These are phyloP conservation scores for Acanthopleura granulata DNA, from an alignment of 2,888 invertebrate species.

Conservation along the genomic window DNA sequence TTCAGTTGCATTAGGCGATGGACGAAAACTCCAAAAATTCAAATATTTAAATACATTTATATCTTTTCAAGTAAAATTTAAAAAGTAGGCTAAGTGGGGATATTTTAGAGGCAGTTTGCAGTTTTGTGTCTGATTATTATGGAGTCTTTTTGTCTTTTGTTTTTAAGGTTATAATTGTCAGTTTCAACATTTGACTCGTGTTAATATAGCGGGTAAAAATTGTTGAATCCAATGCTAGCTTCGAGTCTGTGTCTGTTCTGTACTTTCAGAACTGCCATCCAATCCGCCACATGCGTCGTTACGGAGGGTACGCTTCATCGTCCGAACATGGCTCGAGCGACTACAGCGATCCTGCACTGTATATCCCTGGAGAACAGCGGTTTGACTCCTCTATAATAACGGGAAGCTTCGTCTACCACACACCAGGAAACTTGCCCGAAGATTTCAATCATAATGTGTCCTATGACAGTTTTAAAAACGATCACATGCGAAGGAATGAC, in stretches of 20 bases:
- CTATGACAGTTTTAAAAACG: constrained; percentile 39
- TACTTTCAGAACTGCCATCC: constrained; percentile 14
- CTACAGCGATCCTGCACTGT: constrained; percentile 33
- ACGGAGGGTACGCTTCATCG: neutral
- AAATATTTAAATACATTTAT: too few species aligned
- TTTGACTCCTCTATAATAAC: constrained; percentile 39
- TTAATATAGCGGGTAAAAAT: too few species aligned
- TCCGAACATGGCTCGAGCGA: constrained; percentile 15
- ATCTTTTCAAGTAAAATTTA: too few species aligned
- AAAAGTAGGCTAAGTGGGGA: neutral
- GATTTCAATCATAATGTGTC: constrained; percentile 29
- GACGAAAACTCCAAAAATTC: too few species aligned
- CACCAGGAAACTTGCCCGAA: constrained; percentile 30
- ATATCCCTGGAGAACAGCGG: constrained; percentile 30
- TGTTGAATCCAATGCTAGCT: neutral
- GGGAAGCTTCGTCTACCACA: constrained; percentile 38
- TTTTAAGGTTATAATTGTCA: too few species aligned
- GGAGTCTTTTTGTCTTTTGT: too few species aligned
- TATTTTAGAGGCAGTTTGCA: neutral
- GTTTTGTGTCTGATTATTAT: too few species aligned
- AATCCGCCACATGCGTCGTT: neutral
- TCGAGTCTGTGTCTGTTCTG: neutral
- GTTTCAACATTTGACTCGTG: too few species aligned
- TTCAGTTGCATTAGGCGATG: too few species aligned
- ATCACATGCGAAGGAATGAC: constrained; percentile 26